phyloP scores from a whole-genome alignment of 2,113 vertebrate genomes.

The Elephantulus edwardii region DNA sequence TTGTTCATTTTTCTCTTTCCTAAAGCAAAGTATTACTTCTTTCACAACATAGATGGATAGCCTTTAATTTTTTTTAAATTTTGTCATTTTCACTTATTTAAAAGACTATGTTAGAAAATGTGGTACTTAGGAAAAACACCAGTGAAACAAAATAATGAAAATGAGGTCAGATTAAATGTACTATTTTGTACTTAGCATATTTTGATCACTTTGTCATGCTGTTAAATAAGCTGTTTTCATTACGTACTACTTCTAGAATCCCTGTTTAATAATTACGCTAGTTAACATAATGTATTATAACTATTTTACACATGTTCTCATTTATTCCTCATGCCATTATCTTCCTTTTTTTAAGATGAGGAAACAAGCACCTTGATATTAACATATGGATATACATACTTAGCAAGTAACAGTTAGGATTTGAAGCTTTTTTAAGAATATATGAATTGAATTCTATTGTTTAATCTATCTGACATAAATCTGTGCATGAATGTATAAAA shows the following conservation, averaged over 20 bases:
- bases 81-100: constrained; percentile 10
- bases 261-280: neutral
- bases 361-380: neutral
- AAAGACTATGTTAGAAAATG: neutral
- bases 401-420: neutral
- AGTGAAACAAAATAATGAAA: constrained; percentile 21
- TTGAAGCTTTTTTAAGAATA: neutral
- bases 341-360: constrained; percentile 18
- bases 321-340: constrained; percentile 15
- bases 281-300: neutral
- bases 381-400: neutral
- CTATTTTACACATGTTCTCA: neutral
- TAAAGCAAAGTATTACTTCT: neutral
- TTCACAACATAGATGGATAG: neutral
- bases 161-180: neutral
- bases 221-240: constrained; percentile 23
- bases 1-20: neutral
- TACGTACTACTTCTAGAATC: neutral
- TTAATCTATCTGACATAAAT: neutral
- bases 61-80: neutral
- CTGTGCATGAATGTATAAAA: no score
- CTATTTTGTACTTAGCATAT: constrained; percentile 1
- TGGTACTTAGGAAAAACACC: constrained; percentile 16
- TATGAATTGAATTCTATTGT: neutral
- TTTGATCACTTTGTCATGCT: neutral